A percentile compares a stretch with the other conserved stretches of the same genome.
These are phyloP conservation scores for Pachyramphus minor DNA, from an alignment of 2,113 vertebrate species.

Conservation along the genomic window DNA sequence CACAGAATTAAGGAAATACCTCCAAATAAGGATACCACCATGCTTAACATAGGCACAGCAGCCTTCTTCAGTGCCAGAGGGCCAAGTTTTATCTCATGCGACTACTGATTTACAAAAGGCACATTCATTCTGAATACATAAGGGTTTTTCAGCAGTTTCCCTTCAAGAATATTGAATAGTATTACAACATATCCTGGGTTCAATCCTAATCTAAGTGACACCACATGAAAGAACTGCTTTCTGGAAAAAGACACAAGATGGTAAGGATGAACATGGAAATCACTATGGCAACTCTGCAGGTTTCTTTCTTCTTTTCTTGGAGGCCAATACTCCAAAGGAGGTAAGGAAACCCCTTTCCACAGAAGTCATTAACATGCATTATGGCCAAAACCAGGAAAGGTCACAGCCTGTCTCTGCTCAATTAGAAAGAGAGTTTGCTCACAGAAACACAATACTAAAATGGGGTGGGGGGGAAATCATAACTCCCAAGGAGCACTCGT, in stretches of 20 bases:
- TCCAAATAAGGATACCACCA: background rate
- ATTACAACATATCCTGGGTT: slow-evolving; percentile 8
- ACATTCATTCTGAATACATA: background rate
- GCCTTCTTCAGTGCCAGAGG: background rate
- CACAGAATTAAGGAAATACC: background rate
- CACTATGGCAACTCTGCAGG: background rate
- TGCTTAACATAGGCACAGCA: background rate
- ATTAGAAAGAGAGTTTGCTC: background rate
- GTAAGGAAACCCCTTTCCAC: background rate
- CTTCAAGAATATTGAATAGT: slow-evolving; percentile 20
- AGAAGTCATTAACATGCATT: background rate
- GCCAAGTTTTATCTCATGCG: background rate
- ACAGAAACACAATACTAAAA: background rate
- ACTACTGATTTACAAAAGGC: slow-evolving; percentile 19
- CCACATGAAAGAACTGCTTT: background rate
- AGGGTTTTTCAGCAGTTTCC: slow-evolving; percentile 9
- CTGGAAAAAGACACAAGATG: background rate
- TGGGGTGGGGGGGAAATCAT: background rate
- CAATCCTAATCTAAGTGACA: slow-evolving; percentile 29
- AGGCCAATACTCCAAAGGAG: background rate
- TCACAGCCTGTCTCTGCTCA: background rate
- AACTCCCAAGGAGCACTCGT: fast-evolving
- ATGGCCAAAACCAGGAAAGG: background rate
- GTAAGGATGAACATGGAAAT: slow-evolving; percentile 22
- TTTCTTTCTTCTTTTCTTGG: background rate